Evolutionary conservation across 2,888 invertebrate species (phyloP).

Genomic region (Pristionchus japonicus): DNA sequence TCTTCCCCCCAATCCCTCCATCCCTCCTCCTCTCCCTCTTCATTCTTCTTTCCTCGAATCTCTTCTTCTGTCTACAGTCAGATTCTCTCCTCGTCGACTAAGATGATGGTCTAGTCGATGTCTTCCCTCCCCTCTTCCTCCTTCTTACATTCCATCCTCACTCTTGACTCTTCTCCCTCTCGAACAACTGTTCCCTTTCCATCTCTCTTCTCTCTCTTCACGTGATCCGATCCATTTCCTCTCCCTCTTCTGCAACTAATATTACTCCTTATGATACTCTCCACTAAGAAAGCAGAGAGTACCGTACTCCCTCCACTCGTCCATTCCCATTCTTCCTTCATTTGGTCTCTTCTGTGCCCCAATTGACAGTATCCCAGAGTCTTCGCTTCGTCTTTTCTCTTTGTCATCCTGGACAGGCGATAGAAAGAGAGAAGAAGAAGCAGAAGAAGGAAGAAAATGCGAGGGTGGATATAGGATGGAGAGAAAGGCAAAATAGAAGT

Average conservation of each 20-base stretch:
- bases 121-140: constrained; percentile 3
- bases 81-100: background rate
- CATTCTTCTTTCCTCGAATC: constrained; percentile 8
- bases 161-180: background rate
- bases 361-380: constrained; percentile 1
- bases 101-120: background rate
- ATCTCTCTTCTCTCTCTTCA: too few species aligned
- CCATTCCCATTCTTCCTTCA: constrained; percentile 10
- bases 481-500: constrained; percentile 26
- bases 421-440: constrained; percentile 33
- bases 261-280: constrained; percentile 24
- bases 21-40: background rate
- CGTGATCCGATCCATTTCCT: constrained; percentile 26
- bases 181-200: background rate
- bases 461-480: constrained; percentile 42
- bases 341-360: background rate
- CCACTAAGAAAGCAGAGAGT: background rate
- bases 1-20: background rate
- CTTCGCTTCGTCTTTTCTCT: constrained; percentile 17
- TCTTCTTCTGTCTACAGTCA: constrained; percentile 22
- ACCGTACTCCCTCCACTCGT: background rate
- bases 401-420: constrained; percentile 21
- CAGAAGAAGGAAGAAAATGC: constrained; percentile 28
- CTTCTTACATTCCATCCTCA: constrained; percentile 22
- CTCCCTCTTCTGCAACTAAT: background rate